Conservation (phyloP, 2,797 vertebrate species). For the Benthosema pterotum region DNA sequence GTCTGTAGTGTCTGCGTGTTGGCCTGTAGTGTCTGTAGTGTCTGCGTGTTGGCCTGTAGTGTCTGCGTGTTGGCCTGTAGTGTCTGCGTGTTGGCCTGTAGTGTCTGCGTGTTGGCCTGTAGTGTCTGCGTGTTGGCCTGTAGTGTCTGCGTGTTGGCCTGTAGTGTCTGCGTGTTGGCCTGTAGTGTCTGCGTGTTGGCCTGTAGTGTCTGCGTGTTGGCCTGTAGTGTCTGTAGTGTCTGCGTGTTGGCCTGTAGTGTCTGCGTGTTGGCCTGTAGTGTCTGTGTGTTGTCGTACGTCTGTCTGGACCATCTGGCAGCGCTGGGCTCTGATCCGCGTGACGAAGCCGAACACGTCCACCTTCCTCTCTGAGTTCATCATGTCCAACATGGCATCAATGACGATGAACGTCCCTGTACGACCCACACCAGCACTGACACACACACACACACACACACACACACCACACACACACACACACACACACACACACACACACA, state of each 20-base stretch:
- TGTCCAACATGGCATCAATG: constrained; percentile 99
- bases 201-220: too few relatives aligned
- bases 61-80: background rate
- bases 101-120: too few relatives aligned
- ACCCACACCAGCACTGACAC: constrained; percentile 91
- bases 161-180: too few relatives aligned
- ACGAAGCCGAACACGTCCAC: constrained; percentile 97
- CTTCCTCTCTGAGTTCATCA: constrained; percentile 93
- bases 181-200: too few relatives aligned
- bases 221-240: too few relatives aligned
- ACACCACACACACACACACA: too few relatives aligned
- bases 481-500: background rate
- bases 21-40: too few relatives aligned
- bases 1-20: too few relatives aligned
- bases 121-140: too few relatives aligned
- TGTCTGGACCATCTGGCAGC: constrained; percentile 99
- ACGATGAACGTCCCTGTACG: constrained; percentile 97
- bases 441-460: background rate
- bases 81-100: too few relatives aligned
- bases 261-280: constrained; percentile 70
- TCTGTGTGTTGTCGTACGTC: constrained; percentile 82
- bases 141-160: too few relatives aligned
- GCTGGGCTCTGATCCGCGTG: constrained; percentile 94
- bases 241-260: too few relatives aligned
- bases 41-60: background rate